A percentile compares a stretch with the other conserved stretches of the same genome.
These are phyloP conservation scores for Lasioglossum oenotherae DNA, from an alignment of 2,888 invertebrate genomes.

Conservation along the genomic window DNA sequence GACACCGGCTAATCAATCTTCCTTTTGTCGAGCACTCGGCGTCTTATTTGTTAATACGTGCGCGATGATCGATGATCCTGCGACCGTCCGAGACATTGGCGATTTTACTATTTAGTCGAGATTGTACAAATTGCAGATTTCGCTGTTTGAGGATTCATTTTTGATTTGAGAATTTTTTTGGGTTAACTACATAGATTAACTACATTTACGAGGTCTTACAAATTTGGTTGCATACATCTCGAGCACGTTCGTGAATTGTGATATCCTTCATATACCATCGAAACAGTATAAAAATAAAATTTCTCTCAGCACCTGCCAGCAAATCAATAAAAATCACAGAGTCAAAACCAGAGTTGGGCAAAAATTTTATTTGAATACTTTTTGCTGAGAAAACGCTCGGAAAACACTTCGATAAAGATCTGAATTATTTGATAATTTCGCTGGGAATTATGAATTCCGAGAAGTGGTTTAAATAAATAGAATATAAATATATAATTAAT, in stretches of 20 bases:
- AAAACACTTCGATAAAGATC: not conserved
- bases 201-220: not conserved
- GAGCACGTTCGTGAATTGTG: no score
- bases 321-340: not conserved
- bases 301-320: not conserved
- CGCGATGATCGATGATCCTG: not conserved
- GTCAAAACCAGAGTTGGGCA: not conserved
- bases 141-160: not conserved
- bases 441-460: no score
- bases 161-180: not conserved
- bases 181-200: not conserved
- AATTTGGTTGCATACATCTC: not conserved
- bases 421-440: no score
- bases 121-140: not conserved
- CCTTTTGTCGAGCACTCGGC: not conserved
- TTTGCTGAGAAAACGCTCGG: not conserved
- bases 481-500: no score
- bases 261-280: no score
- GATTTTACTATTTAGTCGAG: not conserved
- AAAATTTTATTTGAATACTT: no score
- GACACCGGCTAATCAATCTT: slow-evolving; percentile 8
- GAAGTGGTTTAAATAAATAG: no score
- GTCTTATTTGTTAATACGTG: slow-evolving; percentile 3
- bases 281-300: not conserved
- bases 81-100: not conserved